These are phyloP conservation scores for Lasioglossum leucozonium DNA, from an alignment of 2,888 invertebrate genomes.

Conservation along the genomic window DNA sequence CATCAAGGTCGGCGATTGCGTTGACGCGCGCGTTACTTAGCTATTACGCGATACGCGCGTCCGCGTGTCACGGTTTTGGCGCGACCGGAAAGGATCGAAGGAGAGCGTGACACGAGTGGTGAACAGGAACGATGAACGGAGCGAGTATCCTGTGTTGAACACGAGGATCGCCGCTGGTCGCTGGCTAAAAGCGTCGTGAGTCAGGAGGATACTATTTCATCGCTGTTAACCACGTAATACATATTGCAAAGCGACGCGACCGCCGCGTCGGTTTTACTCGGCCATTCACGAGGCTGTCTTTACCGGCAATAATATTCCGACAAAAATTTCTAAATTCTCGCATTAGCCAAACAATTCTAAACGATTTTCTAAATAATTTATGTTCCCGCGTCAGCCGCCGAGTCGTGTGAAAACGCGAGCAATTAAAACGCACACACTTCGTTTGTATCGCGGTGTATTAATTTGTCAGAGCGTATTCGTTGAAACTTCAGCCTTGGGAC, in stretches of 20 bases:
- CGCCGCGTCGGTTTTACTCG: not conserved
- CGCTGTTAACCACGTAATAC: not conserved
- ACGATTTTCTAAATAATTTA: no score
- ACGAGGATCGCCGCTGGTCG: slow-evolving; percentile 14
- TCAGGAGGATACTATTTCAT: slow-evolving; percentile 4
- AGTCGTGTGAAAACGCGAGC: not conserved
- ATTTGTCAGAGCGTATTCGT: slow-evolving; percentile 11
- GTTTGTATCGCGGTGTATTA: not conserved
- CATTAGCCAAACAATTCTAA: no score
- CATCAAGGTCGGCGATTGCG: slow-evolving; percentile 67
- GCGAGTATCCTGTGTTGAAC: slow-evolving; percentile 46
- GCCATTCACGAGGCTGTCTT: not conserved
- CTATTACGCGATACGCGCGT: slow-evolving; percentile 45
- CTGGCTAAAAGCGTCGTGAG: slow-evolving; percentile 9
- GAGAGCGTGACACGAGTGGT: slow-evolving; percentile 54
- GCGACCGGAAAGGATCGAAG: slow-evolving; percentile 56
- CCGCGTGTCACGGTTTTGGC: slow-evolving; percentile 49
- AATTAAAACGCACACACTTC: not conserved
- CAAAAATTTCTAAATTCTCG: no score
- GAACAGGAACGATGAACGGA: slow-evolving; percentile 45
- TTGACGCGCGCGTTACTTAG: slow-evolving; percentile 40
- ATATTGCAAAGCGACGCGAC: no score
- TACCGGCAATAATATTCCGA: not conserved
- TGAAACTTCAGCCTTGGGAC: slow-evolving; percentile 13
- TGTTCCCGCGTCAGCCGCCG: not conserved